phyloP scores from a whole-genome alignment of 2,888 invertebrate species.

The Trimorus sp. region DNA sequence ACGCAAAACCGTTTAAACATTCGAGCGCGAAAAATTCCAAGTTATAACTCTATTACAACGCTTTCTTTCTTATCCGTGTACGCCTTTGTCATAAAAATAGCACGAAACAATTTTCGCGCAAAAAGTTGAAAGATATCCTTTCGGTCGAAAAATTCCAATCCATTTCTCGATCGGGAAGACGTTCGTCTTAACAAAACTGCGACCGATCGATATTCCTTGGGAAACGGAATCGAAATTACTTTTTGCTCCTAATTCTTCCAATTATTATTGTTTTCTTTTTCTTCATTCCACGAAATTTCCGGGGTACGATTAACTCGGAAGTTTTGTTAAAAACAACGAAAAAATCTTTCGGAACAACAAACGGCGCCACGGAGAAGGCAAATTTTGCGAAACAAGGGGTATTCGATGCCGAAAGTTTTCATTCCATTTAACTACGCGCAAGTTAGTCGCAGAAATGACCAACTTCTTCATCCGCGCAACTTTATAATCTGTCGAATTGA shows the following conservation, averaged over 20 bases:
- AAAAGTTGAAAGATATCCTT: conserved; percentile 14
- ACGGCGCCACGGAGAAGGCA: conserved; percentile 9
- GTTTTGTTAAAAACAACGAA: neutral
- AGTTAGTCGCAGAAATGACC: conserved; percentile 31
- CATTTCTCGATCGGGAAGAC: conserved; percentile 21
- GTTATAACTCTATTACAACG: neutral
- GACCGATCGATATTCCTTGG: conserved; percentile 7
- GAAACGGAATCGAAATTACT: conserved; percentile 15
- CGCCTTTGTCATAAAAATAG: neutral
- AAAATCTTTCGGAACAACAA: conserved; percentile 4
- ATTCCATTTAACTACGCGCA: conserved; percentile 33
- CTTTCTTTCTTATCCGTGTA: neutral
- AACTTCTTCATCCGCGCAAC: conserved; percentile 34
- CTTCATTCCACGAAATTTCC: conserved; percentile 4
- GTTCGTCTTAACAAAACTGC: conserved; percentile 13
- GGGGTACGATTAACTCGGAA: conserved; percentile 5
- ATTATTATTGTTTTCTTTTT: conserved; percentile 13
- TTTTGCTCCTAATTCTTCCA: conserved; percentile 29
- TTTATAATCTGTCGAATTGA: conserved; percentile 28
- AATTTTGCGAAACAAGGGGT: conserved; percentile 14
- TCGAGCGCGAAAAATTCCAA: neutral
- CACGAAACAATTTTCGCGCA: conserved; percentile 2
- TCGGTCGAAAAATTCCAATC: conserved; percentile 21
- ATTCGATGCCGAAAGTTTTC: conserved; percentile 23
- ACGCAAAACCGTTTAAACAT: no score